Percentiles rank a stretch among this genome's conserved stretches.
phyloP scores from a whole-genome alignment of 2,888 invertebrate species.

The Microdon myrmicae region DNA sequence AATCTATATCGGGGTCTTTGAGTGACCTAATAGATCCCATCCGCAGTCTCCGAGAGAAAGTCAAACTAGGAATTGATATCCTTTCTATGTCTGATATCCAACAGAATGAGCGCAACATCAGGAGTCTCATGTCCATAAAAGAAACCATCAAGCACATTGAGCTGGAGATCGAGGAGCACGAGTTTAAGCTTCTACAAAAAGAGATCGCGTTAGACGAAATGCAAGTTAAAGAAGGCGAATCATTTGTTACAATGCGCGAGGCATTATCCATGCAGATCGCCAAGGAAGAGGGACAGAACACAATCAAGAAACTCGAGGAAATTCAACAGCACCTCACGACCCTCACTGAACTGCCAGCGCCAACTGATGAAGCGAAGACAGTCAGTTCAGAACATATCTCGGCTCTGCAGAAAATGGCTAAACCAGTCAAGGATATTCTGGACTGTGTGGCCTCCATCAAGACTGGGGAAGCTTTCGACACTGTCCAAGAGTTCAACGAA shows the following conservation, averaged over 20 bases:
- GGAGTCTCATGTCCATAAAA: conserved; percentile 59
- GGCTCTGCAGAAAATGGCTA: conserved; percentile 57
- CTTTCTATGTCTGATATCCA: conserved; percentile 56
- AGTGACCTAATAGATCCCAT: conserved; percentile 64
- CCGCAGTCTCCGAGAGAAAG: conserved; percentile 61
- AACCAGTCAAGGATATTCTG: conserved; percentile 60
- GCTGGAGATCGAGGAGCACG: conserved; percentile 63
- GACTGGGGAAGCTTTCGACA: conserved; percentile 53
- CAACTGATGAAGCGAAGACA: conserved; percentile 23
- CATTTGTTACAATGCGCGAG: conserved; percentile 59
- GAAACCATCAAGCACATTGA: conserved; percentile 59
- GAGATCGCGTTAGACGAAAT: conserved; percentile 61
- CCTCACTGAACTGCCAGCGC: conserved; percentile 42
- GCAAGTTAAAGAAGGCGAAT: conserved; percentile 57
- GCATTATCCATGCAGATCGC: conserved; percentile 61
- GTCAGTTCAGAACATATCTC: conserved; percentile 54
- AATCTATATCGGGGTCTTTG: conserved; percentile 63
- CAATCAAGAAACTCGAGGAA: conserved; percentile 58
- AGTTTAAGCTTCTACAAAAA: conserved; percentile 61
- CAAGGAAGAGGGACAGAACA: conserved; percentile 56
- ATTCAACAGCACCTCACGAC: conserved; percentile 60
- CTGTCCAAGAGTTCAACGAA: conserved; percentile 32
- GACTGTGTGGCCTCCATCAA: conserved; percentile 61
- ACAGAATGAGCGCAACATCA: conserved; percentile 58
- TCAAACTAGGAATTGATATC: conserved; percentile 61